phyloP scores from a whole-genome alignment of 2,888 invertebrate genomes.

The Heteromurus nitidus region DNA sequence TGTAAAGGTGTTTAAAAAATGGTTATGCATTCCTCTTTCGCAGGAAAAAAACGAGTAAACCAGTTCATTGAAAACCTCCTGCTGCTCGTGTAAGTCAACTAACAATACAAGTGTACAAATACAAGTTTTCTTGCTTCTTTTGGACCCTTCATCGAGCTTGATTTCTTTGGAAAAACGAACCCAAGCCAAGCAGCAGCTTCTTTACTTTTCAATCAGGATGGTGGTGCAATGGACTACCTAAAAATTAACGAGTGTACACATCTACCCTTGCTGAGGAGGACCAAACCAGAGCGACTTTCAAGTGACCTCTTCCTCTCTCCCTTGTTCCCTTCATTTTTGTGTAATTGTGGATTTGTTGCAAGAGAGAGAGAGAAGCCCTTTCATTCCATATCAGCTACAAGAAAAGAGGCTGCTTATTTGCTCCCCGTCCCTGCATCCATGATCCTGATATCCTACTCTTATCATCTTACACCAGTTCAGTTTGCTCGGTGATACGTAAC shows the following conservation, averaged over 20 bases:
- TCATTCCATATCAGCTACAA: slow-evolving; percentile 47
- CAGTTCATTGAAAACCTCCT: slow-evolving; percentile 68
- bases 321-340: slow-evolving; percentile 10
- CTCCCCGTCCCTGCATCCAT: too few species aligned
- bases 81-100: slow-evolving; percentile 55
- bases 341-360: background rate
- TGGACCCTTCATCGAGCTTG: slow-evolving; percentile 32
- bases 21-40: slow-evolving; percentile 5
- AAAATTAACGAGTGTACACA: background rate
- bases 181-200: background rate
- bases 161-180: slow-evolving; percentile 29
- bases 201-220: background rate
- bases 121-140: slow-evolving; percentile 43
- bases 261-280: background rate
- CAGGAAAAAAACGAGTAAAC: slow-evolving; percentile 49
- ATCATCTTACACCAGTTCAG: slow-evolving; percentile 55
- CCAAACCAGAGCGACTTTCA: background rate
- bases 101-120: slow-evolving; percentile 13
- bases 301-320: slow-evolving; percentile 52
- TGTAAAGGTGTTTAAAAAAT: background rate
- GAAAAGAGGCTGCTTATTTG: too few species aligned
- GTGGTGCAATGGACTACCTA: background rate
- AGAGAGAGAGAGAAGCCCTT: slow-evolving; percentile 43
- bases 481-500: slow-evolving; percentile 62
- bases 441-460: too few species aligned